These are phyloP conservation scores for Apostichopus californicus DNA, from an alignment of 35 echinoderm and acorn worm species.

Conservation along the genomic window DNA sequence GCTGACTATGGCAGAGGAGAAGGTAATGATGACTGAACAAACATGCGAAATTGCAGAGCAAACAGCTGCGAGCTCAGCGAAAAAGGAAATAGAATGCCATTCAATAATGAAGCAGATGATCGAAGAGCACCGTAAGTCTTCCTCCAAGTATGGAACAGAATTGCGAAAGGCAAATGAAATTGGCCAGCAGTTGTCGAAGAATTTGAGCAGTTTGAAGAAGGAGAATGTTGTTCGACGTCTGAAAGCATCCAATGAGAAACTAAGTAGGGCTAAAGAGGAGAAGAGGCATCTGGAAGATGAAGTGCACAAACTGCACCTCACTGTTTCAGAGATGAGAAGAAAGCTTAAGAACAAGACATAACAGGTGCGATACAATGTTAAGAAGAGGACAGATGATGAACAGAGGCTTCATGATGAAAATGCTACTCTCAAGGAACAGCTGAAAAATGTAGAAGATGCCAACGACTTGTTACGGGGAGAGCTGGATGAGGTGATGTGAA, in stretches of 20 bases:
- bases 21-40: too few species aligned
- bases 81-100: background rate
- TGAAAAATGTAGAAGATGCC: conserved; percentile 1
- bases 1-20: background rate
- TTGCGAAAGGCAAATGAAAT: background rate
- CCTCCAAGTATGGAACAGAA: background rate
- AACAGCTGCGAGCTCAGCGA: background rate
- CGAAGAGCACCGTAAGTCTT: background rate
- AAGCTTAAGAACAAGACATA: conserved; percentile 26
- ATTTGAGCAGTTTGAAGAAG: background rate
- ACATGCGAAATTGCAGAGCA: too few species aligned
- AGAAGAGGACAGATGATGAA: background rate
- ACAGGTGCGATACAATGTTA: background rate
- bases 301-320: too few species aligned
- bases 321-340: too few species aligned
- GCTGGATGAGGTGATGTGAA: conserved; percentile 58
- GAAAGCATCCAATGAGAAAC: background rate
- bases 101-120: too few species aligned
- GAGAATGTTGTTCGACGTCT: background rate
- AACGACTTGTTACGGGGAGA: conserved; percentile 35
- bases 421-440: background rate
- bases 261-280: background rate
- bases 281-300: too few species aligned
- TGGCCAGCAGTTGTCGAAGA: too few species aligned
- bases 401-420: background rate